Conservation (phyloP, 2,797 vertebrate genomes). For the Eutrigla gurnardus region DNA sequence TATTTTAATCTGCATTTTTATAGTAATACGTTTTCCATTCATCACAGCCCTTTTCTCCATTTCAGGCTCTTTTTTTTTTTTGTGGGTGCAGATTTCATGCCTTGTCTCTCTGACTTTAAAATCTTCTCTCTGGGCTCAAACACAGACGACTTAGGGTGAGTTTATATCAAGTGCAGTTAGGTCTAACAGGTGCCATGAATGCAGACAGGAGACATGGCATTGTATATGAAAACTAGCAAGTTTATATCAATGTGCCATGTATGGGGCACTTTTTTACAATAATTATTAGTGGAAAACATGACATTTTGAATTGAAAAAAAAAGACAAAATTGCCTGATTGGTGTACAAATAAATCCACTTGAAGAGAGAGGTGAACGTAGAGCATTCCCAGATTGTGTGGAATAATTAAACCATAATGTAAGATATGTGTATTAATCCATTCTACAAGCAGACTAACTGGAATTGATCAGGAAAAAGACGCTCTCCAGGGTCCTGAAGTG, state of each 20-base stretch:
- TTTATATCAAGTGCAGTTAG: conserved; percentile 5
- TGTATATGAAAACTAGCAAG: neutral
- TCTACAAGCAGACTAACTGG: neutral
- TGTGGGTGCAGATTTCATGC: neutral
- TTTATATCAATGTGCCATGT: neutral
- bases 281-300: neutral
- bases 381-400: neutral
- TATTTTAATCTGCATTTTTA: conserved; percentile 16
- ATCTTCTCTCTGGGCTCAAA: conserved; percentile 10
- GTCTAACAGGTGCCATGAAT: conserved; percentile 9
- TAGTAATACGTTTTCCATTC: conserved; percentile 10
- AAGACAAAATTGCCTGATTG: neutral
- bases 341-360: neutral
- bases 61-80: conserved; percentile 6
- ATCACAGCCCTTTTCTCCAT: conserved; percentile 3
- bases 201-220: neutral
- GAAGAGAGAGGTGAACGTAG: neutral
- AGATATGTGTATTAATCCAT: neutral
- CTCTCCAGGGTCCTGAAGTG: conserved; percentile 68
- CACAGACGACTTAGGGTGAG: conserved; percentile 9
- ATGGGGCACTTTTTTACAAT: neutral
- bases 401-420: neutral
- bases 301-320: neutral
- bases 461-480: conserved; percentile 4
- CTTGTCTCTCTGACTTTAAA: neutral